Base-by-base conservation (phyloP, 2,113 vertebrate genomes). In the Hypocryptadius cinnamomeus region DNA sequence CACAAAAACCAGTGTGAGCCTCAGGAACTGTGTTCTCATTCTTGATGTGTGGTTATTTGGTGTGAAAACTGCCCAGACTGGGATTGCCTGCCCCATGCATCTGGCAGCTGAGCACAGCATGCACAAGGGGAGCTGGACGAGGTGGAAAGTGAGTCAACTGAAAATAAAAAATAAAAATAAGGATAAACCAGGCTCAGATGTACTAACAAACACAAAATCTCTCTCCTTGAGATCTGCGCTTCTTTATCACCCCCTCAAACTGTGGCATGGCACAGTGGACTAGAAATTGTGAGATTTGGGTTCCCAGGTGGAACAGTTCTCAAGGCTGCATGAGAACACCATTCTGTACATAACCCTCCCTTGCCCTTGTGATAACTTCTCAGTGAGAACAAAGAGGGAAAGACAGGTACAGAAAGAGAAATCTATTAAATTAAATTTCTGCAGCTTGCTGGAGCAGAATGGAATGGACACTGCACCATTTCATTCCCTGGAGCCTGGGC, bases 51-150 rank as follows among this genome's bases (percentile, higher is more conserved):
- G 83, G 64, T 79, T 95, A 69, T 84, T 84, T 93, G 87, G 82
- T 93, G 95, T 84, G 93, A 96, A 95, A 92, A 85, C 25, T 77
- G 65, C 63, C 81, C 73, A 40, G 61, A 18, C 11, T 53, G 33
- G 7, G 57, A n/a, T 19, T 85, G 24, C 37, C 71, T 88, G 76
- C 28, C 72, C 74, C 5, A 0, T 14, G n/a, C 50, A 91, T 28
- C 68, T 69, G 72, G 53, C 27, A 54, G 73, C 35, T n/a, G 68
- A 68, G n/a, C 56, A 37, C 1, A 0, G 45, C 0, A 15, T 57
- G 76, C 2, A 2, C 65, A 47, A 16, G 47, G 45, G 85, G 69
- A 93, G 59, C 35, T 80, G 68, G 53, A 60, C 8, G 5, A 90
- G 79, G 39, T 93, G 40, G 73, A 40, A 63, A 87, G n/a, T 21